phyloP scores from a whole-genome alignment of 1,140 invertebrate genomes.

The Aricia agestis region DNA sequence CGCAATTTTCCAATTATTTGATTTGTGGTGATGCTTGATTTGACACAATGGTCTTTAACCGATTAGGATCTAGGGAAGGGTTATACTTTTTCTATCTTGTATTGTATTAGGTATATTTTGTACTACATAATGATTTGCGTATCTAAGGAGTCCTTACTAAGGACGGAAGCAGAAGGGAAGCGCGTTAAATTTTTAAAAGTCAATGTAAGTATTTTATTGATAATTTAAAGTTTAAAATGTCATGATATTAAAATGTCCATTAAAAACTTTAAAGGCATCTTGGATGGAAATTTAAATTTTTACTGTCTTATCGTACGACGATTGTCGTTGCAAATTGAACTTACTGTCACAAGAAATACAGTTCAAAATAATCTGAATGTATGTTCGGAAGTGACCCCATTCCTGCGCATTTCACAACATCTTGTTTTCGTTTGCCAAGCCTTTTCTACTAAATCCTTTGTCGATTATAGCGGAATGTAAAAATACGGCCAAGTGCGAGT shows the following conservation, averaged over 20 bases:
- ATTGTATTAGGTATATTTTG: no score
- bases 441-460: conserved; percentile 9
- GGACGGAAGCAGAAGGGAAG: neutral
- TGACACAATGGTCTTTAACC: no score
- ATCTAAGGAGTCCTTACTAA: no score
- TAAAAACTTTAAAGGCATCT: neutral
- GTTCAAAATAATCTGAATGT: neutral
- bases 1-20: neutral
- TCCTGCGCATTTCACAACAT: conserved; percentile 36
- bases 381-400: conserved; percentile 45
- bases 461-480: neutral
- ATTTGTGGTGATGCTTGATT: no score
- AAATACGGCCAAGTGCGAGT: no score
- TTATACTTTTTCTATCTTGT: no score
- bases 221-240: neutral
- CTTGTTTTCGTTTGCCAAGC: conserved; percentile 28
- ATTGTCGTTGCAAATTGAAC: neutral
- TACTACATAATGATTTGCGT: no score
- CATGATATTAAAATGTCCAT: neutral
- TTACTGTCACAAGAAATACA: neutral
- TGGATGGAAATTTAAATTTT: neutral
- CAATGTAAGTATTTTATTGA: conserved; percentile 10
- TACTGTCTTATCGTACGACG: neutral
- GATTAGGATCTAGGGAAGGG: no score
- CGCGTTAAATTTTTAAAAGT: neutral